Conservation (phyloP, 92 coral and sea anemone species). For the Virgularia gustaviana region DNA sequence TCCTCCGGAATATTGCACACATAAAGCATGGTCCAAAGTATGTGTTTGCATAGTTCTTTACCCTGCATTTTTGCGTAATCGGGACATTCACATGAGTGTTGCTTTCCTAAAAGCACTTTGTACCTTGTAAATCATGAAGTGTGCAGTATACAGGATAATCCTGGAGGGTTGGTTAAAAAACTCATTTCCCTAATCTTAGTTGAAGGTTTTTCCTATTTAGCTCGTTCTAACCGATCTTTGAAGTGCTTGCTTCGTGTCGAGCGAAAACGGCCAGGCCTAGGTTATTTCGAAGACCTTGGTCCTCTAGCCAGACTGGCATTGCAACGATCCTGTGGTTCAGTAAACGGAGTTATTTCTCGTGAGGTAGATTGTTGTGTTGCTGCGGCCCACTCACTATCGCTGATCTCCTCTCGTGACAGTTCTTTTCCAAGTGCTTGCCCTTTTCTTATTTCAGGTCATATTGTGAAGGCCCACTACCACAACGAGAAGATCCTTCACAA, state of each 20-base stretch:
- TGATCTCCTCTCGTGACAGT: background rate
- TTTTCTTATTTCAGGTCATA: background rate
- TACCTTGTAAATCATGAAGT: too few relatives aligned
- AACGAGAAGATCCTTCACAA: background rate
- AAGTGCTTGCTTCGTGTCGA: conserved; percentile 6
- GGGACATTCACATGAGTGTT: background rate
- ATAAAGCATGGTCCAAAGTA: background rate
- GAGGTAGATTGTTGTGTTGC: background rate
- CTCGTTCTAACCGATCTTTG: conserved; percentile 4
- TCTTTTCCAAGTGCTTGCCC: background rate
- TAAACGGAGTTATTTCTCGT: background rate
- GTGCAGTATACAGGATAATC: too few relatives aligned
- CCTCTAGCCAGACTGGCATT: conserved; percentile 7
- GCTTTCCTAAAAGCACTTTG: background rate
- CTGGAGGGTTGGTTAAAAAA: too few relatives aligned
- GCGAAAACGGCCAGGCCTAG: conserved; percentile 5
- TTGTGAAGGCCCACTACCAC: background rate
- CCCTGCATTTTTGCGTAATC: background rate
- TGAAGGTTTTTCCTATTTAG: background rate
- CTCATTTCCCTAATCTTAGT: background rate
- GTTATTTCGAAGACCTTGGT: background rate
- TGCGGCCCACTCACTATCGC: background rate
- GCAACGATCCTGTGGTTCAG: conserved; percentile 2
- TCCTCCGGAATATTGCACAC: background rate
- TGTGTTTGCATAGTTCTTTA: background rate